Evolutionary conservation across 2,888 invertebrate genomes (phyloP).

Genomic region (Meganola albula): DNA sequence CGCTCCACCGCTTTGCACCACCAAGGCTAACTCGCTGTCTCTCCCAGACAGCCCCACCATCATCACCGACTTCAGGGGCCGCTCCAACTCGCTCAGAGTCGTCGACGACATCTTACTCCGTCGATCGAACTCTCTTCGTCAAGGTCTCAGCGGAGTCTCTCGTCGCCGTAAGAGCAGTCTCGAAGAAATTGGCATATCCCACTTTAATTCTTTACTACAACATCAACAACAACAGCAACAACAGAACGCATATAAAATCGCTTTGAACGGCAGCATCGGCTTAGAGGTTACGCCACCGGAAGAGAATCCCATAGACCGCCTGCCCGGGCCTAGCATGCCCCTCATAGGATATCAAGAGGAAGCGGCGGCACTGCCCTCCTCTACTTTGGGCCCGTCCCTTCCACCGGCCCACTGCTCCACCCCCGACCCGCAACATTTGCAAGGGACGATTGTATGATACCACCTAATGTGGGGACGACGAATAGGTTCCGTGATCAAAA

Average conservation of each 20-base stretch:
- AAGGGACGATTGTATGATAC: slow-evolving; percentile 97
- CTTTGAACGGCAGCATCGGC: slow-evolving; percentile 90
- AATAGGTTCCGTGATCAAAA: slow-evolving; percentile 86
- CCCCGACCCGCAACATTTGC: slow-evolving; percentile 85
- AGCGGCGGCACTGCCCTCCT: slow-evolving; percentile 59
- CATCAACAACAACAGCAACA: slow-evolving; percentile 74
- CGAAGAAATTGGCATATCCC: slow-evolving; percentile 90
- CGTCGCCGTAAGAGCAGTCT: slow-evolving; percentile 88
- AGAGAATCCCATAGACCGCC: slow-evolving; percentile 75
- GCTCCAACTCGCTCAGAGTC: slow-evolving; percentile 91
- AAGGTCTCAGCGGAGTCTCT: slow-evolving; percentile 84
- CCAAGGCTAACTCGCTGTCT: slow-evolving; percentile 93
- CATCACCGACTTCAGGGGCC: slow-evolving; percentile 85
- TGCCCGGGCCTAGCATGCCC: slow-evolving; percentile 50
- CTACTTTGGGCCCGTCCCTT: slow-evolving; percentile 49
- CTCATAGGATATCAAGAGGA: slow-evolving; percentile 71
- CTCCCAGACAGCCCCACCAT: slow-evolving; percentile 93
- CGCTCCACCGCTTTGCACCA: slow-evolving; percentile 87
- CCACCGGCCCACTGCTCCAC: slow-evolving; percentile 52
- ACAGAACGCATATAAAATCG: slow-evolving; percentile 89
- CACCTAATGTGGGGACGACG: slow-evolving; percentile 95
- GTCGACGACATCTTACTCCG: slow-evolving; percentile 90
- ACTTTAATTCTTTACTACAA: slow-evolving; percentile 83
- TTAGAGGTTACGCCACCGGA: slow-evolving; percentile 87
- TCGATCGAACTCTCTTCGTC: slow-evolving; percentile 89